Percentiles rank a stretch among this genome's conserved stretches.
phyloP scores from a whole-genome alignment of 2,888 invertebrate species.

The Argyresthia goedartella region DNA sequence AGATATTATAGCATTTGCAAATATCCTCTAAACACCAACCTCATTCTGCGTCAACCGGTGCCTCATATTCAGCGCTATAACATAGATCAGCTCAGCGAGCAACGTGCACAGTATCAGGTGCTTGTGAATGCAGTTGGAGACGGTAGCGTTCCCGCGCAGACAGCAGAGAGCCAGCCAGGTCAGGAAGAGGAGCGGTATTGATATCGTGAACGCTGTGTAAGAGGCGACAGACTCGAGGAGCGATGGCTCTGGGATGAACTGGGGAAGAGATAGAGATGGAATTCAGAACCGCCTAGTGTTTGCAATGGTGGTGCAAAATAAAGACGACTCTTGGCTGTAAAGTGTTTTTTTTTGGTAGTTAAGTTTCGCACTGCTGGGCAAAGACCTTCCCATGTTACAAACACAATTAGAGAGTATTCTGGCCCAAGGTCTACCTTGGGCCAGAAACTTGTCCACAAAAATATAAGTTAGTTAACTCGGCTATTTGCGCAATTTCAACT shows the following conservation, averaged over 20 bases:
- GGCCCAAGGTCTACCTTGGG: no score
- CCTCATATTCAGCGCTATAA: constrained; percentile 88
- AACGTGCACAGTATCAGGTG: constrained; percentile 94
- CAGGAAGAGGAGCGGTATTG: constrained; percentile 82
- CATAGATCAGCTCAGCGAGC: constrained; percentile 85
- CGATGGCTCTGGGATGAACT: constrained; percentile 90
- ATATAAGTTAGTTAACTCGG: no score
- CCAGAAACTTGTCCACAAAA: no score
- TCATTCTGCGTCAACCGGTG: constrained; percentile 85
- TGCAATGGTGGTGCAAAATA: neutral
- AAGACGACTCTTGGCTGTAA: neutral
- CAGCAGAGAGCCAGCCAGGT: constrained; percentile 86
- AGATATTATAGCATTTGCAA: no score
- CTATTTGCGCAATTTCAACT: no score
- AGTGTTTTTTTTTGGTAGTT: neutral
- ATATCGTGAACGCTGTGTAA: constrained; percentile 89
- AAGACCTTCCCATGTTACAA: no score
- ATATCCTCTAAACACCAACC: constrained; percentile 41
- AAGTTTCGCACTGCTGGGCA: no score
- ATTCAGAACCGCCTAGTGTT: neutral
- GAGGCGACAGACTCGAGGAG: constrained; percentile 88
- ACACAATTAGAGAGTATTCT: no score
- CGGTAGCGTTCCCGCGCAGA: constrained; percentile 86
- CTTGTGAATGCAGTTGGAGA: constrained; percentile 94
- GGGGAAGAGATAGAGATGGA: constrained; percentile 12